Evolutionary conservation across 2,113 vertebrate species (phyloP).

Genomic region (Salvelinus sp.): DNA sequence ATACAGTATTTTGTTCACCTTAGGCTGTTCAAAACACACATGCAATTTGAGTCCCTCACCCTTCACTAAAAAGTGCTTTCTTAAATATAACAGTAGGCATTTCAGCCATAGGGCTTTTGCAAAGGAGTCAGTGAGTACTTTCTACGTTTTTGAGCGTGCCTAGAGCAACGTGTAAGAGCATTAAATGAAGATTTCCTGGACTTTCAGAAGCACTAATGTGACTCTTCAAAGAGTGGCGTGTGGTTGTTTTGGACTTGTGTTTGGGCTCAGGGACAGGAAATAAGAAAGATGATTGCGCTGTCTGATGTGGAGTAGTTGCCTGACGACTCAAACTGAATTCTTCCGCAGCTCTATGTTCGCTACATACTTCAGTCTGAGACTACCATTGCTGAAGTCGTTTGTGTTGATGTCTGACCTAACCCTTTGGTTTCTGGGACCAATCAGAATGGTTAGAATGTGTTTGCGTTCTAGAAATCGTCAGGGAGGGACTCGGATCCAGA

Average conservation of each 20-base stretch:
- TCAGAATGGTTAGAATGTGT: too few species aligned
- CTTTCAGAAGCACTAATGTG: neutral
- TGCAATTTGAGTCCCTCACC: neutral
- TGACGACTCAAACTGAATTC: too few species aligned
- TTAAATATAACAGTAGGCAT: neutral
- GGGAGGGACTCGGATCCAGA: too few species aligned
- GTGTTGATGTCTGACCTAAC: too few species aligned
- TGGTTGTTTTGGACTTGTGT: constrained; percentile 12
- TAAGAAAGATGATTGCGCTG: neutral
- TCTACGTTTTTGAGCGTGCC: neutral
- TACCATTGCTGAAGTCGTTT: too few species aligned
- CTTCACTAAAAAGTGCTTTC: constrained; percentile 27
- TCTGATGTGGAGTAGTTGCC: neutral
- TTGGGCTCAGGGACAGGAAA: neutral
- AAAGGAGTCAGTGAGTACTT: constrained; percentile 11
- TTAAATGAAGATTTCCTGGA: constrained; percentile 1
- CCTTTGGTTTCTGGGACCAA: too few species aligned
- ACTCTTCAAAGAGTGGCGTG: constrained; percentile 5
- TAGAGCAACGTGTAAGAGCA: neutral
- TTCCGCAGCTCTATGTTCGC: too few species aligned
- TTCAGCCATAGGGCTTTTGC: neutral
- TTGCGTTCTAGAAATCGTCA: too few species aligned
- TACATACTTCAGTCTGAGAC: too few species aligned
- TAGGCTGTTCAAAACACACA: constrained; percentile 13
- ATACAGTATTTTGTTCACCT: constrained; percentile 4